Base-by-base conservation (phyloP, 2,888 invertebrate genomes). In the Lydus trimaculatus region DNA sequence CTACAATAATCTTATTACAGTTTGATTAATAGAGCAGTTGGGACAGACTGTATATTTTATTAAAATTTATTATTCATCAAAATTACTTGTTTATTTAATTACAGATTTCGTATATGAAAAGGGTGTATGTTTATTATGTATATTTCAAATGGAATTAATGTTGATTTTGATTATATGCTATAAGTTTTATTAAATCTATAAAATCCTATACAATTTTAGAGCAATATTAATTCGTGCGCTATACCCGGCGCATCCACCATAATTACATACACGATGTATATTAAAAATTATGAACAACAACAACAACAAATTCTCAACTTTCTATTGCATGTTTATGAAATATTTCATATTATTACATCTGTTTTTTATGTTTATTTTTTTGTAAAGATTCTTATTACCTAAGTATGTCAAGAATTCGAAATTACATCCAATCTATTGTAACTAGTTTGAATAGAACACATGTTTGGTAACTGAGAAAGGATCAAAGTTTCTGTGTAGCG, bases 41-140 rank as follows among this genome's bases (percentile, higher is more conserved):
- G 2, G 6, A 48, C 17, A 9, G 23, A 5, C 17, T 48, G 43
- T 48, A 17, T 4, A 39, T 39, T n/a, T n/a, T n/a, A n/a, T 33
- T 33, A 1, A 9, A 36, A 15, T 36, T 15, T 43, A 65, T 68
- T 64, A 74, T 73, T 74, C 72, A 68, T 76, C 72, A 72, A 64
- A 25, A 73, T 69, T 73, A 70, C 73, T 75, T 70, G 69, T 75
- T 75, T 73, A 75, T 75, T 76, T 74, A 76, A 75, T 75, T 73
- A 75, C 71, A 73, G 72, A 75, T 72, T 73, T 74, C 68, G 68
- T 70, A 61, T 70, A n/a, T n/a, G n/a, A n/a, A n/a, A n/a, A n/a
- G n/a, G n/a, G 71, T 65, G 67, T 70, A n/a, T 52, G 13, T 52
- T 11, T 52, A 52, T 52, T 52, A 13, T 11, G 25, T 52, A 9